These are phyloP conservation scores for Hydractinia echinata DNA, from an alignment of 30 jellyfish, hydroid and myxozoan genomes.

Conservation along the genomic window DNA sequence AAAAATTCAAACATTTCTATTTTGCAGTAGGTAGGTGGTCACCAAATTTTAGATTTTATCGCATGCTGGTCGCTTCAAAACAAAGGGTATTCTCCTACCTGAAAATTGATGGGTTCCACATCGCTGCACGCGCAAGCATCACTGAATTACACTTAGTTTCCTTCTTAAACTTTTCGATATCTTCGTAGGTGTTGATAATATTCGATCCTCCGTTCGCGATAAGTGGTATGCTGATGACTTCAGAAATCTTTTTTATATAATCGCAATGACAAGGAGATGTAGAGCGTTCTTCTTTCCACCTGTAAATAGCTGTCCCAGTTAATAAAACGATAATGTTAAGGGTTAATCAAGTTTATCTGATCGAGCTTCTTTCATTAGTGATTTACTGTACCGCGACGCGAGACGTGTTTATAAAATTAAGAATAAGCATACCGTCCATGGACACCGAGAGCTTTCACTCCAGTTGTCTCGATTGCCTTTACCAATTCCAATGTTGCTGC, in stretches of 20 bases:
- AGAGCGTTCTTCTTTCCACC: constrained; percentile 76
- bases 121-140: constrained; percentile 95
- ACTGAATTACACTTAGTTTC: constrained; percentile 73
- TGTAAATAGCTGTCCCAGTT: background rate
- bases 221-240: constrained; percentile 64
- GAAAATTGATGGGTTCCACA: constrained; percentile 92
- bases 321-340: no score
- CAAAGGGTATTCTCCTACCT: constrained; percentile 17
- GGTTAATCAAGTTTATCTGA: no score
- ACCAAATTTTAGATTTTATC: background rate
- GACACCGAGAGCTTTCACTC: constrained; percentile 87
- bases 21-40: background rate
- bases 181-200: constrained; percentile 49
- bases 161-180: constrained; percentile 46
- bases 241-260: constrained; percentile 45
- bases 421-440: constrained; percentile 68
- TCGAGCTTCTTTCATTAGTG: no score
- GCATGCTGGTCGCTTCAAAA: background rate
- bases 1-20: background rate
- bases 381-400: no score
- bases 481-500: constrained; percentile 62
- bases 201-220: constrained; percentile 97
- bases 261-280: constrained; percentile 88
- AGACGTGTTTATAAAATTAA: background rate
- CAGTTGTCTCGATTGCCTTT: constrained; percentile 63